phyloP scores from a whole-genome alignment of 2,797 vertebrate genomes.

The Craterocephalus amniculus region DNA sequence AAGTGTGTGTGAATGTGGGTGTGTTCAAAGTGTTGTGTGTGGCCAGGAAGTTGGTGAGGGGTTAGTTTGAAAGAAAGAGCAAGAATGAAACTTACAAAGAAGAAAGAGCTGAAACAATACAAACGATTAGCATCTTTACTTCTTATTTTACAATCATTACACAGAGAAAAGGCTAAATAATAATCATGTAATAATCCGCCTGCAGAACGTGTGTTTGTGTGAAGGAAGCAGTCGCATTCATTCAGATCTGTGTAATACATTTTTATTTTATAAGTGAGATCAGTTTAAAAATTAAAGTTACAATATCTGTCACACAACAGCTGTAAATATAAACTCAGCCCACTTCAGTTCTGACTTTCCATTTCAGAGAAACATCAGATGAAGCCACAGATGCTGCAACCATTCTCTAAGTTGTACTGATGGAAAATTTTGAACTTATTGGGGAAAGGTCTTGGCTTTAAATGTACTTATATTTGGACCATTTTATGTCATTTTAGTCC shows the following conservation, averaged over 20 bases:
- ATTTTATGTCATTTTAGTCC: background rate
- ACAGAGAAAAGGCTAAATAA: constrained; percentile 12
- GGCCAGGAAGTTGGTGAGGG: constrained; percentile 46
- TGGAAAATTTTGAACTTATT: background rate
- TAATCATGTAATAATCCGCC: background rate
- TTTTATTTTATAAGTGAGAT: background rate
- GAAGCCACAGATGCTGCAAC: too few species aligned
- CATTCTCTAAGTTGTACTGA: too few species aligned
- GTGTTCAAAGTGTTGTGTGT: constrained; percentile 35
- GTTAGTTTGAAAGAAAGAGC: constrained; percentile 3
- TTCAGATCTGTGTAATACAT: background rate
- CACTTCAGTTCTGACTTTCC: too few species aligned
- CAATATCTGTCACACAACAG: background rate
- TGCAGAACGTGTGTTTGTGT: too few species aligned
- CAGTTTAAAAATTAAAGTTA: background rate
- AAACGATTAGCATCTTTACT: background rate
- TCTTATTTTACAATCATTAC: background rate
- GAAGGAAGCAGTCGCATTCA: too few species aligned
- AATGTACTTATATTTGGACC: background rate
- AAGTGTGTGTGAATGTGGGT: constrained; percentile 25
- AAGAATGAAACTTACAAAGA: constrained; percentile 28
- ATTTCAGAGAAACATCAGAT: too few species aligned
- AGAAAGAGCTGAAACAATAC: background rate
- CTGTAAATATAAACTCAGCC: background rate
- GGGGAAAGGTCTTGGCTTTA: background rate